Evolutionary conservation across 2,113 vertebrate species (phyloP).

Genomic region (Actenoides hombroni): DNA sequence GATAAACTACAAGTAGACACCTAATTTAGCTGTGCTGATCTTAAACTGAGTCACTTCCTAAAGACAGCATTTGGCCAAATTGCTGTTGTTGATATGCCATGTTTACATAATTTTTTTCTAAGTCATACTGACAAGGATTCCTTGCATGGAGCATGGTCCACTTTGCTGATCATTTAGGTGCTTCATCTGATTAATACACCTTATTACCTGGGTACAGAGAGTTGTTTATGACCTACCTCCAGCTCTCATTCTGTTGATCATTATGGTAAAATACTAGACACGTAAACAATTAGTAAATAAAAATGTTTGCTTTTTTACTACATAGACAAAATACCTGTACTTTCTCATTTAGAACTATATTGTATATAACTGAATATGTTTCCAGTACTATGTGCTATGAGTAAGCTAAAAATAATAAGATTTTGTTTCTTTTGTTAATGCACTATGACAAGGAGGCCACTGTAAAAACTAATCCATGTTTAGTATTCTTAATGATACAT

Average conservation of each 20-base stretch:
- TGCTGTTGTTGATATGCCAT: neutral
- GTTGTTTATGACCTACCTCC: neutral
- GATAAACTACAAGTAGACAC: neutral
- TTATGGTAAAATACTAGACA: neutral
- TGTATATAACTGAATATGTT: neutral
- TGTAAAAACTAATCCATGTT: neutral
- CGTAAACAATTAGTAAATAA: neutral
- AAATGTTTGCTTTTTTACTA: neutral
- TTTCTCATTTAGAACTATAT: neutral
- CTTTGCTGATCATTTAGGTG: neutral
- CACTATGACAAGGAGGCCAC: neutral
- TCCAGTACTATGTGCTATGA: conserved; percentile 6
- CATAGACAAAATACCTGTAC: neutral
- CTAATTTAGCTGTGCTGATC: neutral
- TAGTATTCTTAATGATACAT: conserved; percentile 15
- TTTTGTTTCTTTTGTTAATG: neutral
- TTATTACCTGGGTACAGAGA: neutral
- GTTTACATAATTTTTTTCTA: neutral
- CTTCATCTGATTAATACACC: neutral
- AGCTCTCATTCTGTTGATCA: neutral
- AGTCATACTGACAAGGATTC: neutral
- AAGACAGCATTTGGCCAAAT: neutral
- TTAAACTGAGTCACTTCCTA: neutral
- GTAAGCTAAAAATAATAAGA: conserved; percentile 4
- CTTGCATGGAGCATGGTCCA: neutral